These are phyloP conservation scores for Drosophila nigromelanica DNA, from an alignment of 1,140 invertebrate genomes.

Conservation along the genomic window DNA sequence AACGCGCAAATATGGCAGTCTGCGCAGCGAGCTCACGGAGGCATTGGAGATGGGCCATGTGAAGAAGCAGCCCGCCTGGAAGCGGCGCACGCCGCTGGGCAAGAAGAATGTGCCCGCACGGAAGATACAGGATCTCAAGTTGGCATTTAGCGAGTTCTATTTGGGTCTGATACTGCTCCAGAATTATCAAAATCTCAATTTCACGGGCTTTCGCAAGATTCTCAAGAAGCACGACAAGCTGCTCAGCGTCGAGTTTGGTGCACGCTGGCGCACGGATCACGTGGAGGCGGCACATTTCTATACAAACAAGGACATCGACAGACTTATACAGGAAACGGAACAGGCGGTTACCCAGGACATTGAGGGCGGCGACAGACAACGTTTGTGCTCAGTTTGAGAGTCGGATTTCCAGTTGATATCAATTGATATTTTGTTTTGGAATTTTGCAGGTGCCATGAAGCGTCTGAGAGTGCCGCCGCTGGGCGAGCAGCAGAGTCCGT, in stretches of 20 bases:
- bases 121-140: slow-evolving; percentile 93
- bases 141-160: slow-evolving; percentile 97
- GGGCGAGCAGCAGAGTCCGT: slow-evolving; percentile 92
- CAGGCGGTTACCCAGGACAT: slow-evolving; percentile 91
- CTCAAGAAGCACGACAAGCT: slow-evolving; percentile 97
- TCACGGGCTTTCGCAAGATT: slow-evolving; percentile 96
- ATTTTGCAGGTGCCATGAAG: slow-evolving; percentile 89
- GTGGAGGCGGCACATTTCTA: slow-evolving; percentile 94
- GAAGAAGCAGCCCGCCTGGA: slow-evolving; percentile 78
- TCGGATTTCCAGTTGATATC: background rate
- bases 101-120: slow-evolving; percentile 85
- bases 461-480: slow-evolving; percentile 93
- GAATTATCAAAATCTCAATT: slow-evolving; percentile 93
- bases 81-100: slow-evolving; percentile 86
- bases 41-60: slow-evolving; percentile 83
- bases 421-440: no score
- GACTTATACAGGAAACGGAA: slow-evolving; percentile 93
- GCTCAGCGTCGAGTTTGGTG: slow-evolving; percentile 86
- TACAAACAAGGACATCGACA: slow-evolving; percentile 94
- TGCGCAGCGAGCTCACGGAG: slow-evolving; percentile 89
- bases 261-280: slow-evolving; percentile 90
- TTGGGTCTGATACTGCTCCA: slow-evolving; percentile 92
- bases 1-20: slow-evolving; percentile 90
- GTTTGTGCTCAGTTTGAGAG: slow-evolving; percentile 42
- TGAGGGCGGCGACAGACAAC: slow-evolving; percentile 92